Percentiles rank a stretch among this genome's conserved stretches.
Conservation (phyloP, 2,888 invertebrate species). For the Aquatica leii region DNA sequence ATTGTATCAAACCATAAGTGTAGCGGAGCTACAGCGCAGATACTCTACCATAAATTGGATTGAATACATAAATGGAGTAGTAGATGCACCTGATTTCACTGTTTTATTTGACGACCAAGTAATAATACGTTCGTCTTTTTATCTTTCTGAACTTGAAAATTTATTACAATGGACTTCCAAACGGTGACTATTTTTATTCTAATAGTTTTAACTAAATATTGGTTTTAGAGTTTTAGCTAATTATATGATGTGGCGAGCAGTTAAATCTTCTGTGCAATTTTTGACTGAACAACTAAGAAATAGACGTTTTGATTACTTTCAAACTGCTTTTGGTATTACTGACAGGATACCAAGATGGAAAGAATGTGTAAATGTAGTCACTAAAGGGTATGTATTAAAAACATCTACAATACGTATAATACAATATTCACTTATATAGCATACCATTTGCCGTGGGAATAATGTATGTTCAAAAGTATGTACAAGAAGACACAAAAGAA, state of each 20-base stretch:
- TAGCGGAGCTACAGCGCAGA: conserved; percentile 75
- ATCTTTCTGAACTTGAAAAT: conserved; percentile 75
- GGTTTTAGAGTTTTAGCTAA: conserved; percentile 73
- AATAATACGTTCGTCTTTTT: conserved; percentile 86
- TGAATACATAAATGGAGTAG: conserved; percentile 82
- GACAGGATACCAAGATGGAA: conserved; percentile 82
- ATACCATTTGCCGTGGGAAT: conserved; percentile 74
- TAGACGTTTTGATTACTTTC: conserved; percentile 77
- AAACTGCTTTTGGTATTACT: conserved; percentile 77
- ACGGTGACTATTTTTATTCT: conserved; percentile 48
- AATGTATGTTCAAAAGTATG: conserved; percentile 74
- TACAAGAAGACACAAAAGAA: conserved; percentile 30
- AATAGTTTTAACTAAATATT: background rate
- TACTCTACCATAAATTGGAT: conserved; percentile 84
- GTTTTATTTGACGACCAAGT: conserved; percentile 76
- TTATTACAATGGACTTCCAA: conserved; percentile 66
- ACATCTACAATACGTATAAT: background rate
- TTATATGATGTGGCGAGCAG: conserved; percentile 88
- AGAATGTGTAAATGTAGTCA: conserved; percentile 79
- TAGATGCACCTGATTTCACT: conserved; percentile 66
- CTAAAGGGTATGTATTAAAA: conserved; percentile 17
- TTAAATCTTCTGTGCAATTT: conserved; percentile 79
- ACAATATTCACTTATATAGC: conserved; percentile 56
- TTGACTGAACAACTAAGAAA: conserved; percentile 77
- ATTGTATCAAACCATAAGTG: conserved; percentile 81